These are phyloP conservation scores for Tiliacea aurago DNA, from an alignment of 2,888 invertebrate species.

Conservation along the genomic window DNA sequence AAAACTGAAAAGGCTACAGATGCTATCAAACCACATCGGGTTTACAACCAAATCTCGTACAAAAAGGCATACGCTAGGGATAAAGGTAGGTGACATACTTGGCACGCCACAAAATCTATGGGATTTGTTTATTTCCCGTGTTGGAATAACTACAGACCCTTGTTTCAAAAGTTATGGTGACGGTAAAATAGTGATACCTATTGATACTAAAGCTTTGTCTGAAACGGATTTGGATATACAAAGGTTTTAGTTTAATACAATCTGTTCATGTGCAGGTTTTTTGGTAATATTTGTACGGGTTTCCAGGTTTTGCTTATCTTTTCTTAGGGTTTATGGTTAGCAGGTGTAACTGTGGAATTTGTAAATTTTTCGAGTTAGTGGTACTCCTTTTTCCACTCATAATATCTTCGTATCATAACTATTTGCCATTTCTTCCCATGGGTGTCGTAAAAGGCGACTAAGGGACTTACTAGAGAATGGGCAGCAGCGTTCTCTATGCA, in stretches of 20 bases:
- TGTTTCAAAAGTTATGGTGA: conserved; percentile 63
- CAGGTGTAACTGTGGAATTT: neutral
- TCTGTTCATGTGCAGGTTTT: conserved; percentile 28
- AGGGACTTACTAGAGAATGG: too few relatives aligned
- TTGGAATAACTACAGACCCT: conserved; percentile 63
- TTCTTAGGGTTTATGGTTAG: neutral
- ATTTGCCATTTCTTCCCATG: too few relatives aligned
- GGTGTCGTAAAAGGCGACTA: too few relatives aligned
- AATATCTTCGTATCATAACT: neutral
- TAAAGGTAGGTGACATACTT: conserved; percentile 44
- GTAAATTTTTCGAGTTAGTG: neutral
- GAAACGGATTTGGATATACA: conserved; percentile 50
- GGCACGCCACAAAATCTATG: conserved; percentile 54
- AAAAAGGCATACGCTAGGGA: conserved; percentile 38
- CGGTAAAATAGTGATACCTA: conserved; percentile 62
- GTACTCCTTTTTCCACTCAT: neutral
- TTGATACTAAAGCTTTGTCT: conserved; percentile 61
- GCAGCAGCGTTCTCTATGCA: too few relatives aligned
- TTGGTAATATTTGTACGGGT: conserved; percentile 14
- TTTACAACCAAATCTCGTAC: conserved; percentile 33
- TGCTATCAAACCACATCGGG: conserved; percentile 42
- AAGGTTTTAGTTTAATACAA: conserved; percentile 48
- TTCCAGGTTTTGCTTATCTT: conserved; percentile 8
- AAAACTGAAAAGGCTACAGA: conserved; percentile 27
- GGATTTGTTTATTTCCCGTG: conserved; percentile 56